Base-by-base conservation (phyloP, 2,888 invertebrate genomes). In the Mesorhabditis belari region DNA sequence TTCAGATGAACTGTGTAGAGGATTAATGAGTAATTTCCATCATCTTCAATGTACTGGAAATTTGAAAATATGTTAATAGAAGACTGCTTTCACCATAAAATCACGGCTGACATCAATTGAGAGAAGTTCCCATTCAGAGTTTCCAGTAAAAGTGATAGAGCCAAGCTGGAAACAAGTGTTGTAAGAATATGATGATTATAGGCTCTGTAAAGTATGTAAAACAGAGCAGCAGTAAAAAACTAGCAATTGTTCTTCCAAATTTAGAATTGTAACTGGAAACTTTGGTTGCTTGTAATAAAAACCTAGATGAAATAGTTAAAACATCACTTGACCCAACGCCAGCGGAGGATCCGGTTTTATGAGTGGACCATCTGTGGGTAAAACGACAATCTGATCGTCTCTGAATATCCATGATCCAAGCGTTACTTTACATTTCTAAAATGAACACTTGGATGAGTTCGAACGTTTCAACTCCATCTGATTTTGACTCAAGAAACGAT, bases 1-100 rank as follows among this genome's bases (percentile, higher is more conserved):
- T 64, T 67, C 60, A 69, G 26, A 1, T 58, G 62, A 3, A 69
- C 60, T 0, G 29, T 44, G 51, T 62, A 69, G 0, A 62, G 60
- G 0, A 69, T 49, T 53, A 61, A 57, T 6, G 64, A 64, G 29
- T 35, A 35, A 35, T 35, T 35, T 2, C 44, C 44, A n/a, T 35
- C 44, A 35, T n/a, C 44, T 1, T 9, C 12, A 17, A 35, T 35
- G n/a, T 35, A 9, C 44, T 35, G 44, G n/a, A 35, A 35, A 35
- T 9, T 35, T n/a, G n/a, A n/a, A n/a, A n/a, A n/a, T n/a, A n/a
- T n/a, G n/a, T n/a, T n/a, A n/a, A n/a, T n/a, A n/a, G n/a, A 35
- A 35, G 35, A 12, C 35, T 35, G 9, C 6, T 12, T 35, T 12
- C 6, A 35, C 17, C 35, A 17, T 35, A 35, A 35, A 35, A 35